Evolutionary conservation across 37 sponge, comb jelly and placozoan genomes (phyloP), one percentile per base, ranked within the genome.

Genomic region (Theonella swinhoei): DNA sequence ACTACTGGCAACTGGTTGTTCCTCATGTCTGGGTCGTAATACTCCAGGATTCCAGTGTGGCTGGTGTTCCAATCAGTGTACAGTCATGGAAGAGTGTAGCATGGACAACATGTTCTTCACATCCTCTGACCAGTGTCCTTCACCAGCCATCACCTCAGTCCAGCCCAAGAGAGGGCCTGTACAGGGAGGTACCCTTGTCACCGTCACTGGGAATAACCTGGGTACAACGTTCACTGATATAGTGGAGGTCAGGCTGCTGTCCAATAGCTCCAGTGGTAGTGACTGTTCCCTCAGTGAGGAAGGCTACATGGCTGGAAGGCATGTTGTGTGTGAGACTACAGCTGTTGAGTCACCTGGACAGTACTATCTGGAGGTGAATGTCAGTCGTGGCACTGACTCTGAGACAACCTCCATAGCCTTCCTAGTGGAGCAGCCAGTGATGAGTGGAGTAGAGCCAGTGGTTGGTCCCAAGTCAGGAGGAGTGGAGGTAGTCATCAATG

Each of bases 391-490:
- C 34, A 14, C 82, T 28, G 62, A 68, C 9, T 41, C 31, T 29
- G 20, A 9, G 23, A 36, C 14, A 20, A 47, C 14, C 32, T 9
- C 3, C 1, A 0, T 36, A 17, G 0, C 41, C 0, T 1, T 33
- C 20, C 83, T 79, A 59, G 67, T 75, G 32, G 79, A 83, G 31
- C 19, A 4, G 14, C 84, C 89, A 19, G 25, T 38, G n/a, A 30
- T 89, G 31, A 60, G n/a, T 26, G 58, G 71, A 39, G 84, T 95
- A 28, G 32, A 34, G 14, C 95, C 95, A 58, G 60, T 79, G n/a
- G 73, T 75, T 68, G 95, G 95, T 11, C 95, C 95, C 37, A 70
- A 68, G 40, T 79, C 91, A 60, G 95, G 95, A 38, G 92, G 92
- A 39, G 91, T 84, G 40, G 54, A 35, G 9, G 31, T 95, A 25